Evolutionary conservation across 2,888 invertebrate species (phyloP).

Genomic region (Hypercompe scribonia): DNA sequence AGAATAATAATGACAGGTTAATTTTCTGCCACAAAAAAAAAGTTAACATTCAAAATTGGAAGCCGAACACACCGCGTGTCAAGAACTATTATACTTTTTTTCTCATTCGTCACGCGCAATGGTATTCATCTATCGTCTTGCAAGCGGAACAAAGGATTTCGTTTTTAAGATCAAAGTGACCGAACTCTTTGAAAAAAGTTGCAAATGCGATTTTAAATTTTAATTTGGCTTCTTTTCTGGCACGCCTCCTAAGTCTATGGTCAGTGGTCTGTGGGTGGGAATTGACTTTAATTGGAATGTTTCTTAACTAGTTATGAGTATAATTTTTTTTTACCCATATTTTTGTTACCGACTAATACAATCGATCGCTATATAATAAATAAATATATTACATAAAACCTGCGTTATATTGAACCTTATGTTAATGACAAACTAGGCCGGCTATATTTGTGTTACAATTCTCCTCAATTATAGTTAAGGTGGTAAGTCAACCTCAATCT

Average conservation of each 20-base stretch:
- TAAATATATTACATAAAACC: too few species aligned
- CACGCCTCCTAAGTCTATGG: conserved; percentile 43
- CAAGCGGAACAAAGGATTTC: conserved; percentile 48
- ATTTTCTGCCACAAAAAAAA: conserved; percentile 13
- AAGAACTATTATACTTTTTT: conserved; percentile 44
- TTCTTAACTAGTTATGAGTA: neutral
- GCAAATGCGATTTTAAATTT: conserved; percentile 52
- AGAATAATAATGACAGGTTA: conserved; percentile 20
- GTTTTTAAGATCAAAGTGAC: conserved; percentile 49
- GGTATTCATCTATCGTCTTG: conserved; percentile 56
- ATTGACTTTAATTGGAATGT: conserved; percentile 17
- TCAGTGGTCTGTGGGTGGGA: conserved; percentile 14
- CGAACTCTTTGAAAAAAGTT: conserved; percentile 37
- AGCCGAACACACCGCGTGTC: conserved; percentile 35
- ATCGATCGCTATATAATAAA: too few species aligned
- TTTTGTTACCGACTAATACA: neutral
- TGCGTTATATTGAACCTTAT: too few species aligned
- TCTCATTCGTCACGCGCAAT: conserved; percentile 61
- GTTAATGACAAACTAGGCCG: too few species aligned
- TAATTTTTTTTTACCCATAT: neutral
- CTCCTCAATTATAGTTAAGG: too few species aligned
- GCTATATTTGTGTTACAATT: too few species aligned
- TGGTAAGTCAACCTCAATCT: too few species aligned
- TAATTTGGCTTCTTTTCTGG: conserved; percentile 41
- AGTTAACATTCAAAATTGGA: conserved; percentile 18